phyloP scores from a whole-genome alignment of 2,888 invertebrate genomes.

The Sepioteuthis lessoniana region DNA sequence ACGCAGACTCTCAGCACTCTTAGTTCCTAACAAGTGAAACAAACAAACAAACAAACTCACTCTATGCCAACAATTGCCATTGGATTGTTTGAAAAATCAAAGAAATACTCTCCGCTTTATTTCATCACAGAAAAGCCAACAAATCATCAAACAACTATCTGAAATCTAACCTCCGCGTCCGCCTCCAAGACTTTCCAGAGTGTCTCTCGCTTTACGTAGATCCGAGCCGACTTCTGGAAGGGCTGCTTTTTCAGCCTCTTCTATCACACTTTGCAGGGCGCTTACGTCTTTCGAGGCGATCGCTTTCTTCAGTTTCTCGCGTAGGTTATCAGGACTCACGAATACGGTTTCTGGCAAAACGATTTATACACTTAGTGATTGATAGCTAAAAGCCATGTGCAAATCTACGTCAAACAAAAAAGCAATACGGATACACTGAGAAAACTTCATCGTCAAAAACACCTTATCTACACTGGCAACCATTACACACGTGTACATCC shows the following conservation, averaged over 20 bases:
- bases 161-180: slow-evolving; percentile 40
- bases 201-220: slow-evolving; percentile 38
- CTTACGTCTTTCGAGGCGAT: background rate
- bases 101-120: background rate
- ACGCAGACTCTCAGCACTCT: background rate
- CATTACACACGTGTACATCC: too few relatives aligned
- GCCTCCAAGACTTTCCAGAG: background rate
- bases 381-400: too few relatives aligned
- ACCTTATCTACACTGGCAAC: too few relatives aligned
- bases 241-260: background rate
- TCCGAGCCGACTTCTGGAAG: background rate
- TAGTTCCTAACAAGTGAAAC: background rate
- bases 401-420: too few relatives aligned
- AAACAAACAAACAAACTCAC: too few relatives aligned
- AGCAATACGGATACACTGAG: too few relatives aligned
- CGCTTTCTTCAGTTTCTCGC: background rate
- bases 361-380: too few relatives aligned
- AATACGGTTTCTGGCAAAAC: background rate
- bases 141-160: background rate
- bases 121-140: background rate
- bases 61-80: background rate
- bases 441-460: too few relatives aligned
- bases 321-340: background rate
- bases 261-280: background rate
- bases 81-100: background rate